Evolutionary conservation across 2,888 invertebrate species (phyloP).

Genomic region (Plebejus melissa): DNA sequence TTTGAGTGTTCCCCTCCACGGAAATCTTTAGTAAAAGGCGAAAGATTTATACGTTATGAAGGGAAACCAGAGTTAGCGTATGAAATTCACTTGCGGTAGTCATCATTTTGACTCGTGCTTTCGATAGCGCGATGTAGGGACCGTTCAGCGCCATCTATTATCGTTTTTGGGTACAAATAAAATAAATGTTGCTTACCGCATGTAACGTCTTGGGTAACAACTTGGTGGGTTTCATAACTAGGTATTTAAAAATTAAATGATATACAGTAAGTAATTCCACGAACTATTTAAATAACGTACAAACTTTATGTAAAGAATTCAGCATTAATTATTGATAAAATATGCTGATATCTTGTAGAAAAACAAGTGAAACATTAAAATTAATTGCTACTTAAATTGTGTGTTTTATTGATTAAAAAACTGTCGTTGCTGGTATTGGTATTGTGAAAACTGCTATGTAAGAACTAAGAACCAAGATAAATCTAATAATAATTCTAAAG

Average conservation of each 20-base stretch:
- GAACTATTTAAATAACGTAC: background rate
- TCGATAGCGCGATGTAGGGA: background rate
- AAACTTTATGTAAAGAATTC: background rate
- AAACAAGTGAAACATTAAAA: background rate
- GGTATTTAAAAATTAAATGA: background rate
- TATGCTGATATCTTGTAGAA: background rate
- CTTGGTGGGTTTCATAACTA: background rate
- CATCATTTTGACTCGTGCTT: background rate
- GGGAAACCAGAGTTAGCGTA: slow-evolving; percentile 37
- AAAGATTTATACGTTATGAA: slow-evolving; percentile 82
- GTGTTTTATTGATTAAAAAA: background rate
- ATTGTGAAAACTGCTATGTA: background rate
- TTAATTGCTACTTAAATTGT: background rate
- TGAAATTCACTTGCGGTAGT: background rate
- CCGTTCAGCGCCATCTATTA: background rate
- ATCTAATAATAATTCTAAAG: background rate
- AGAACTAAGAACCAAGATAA: background rate
- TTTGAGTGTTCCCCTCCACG: slow-evolving; percentile 86
- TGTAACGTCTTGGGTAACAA: background rate
- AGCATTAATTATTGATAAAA: background rate
- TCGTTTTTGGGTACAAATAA: background rate
- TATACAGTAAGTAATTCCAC: background rate
- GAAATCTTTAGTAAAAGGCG: slow-evolving; percentile 90
- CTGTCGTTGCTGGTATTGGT: background rate
- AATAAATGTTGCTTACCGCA: background rate